These are phyloP conservation scores for Heliconius aoede DNA, from an alignment of 2,888 invertebrate species.

Conservation along the genomic window DNA sequence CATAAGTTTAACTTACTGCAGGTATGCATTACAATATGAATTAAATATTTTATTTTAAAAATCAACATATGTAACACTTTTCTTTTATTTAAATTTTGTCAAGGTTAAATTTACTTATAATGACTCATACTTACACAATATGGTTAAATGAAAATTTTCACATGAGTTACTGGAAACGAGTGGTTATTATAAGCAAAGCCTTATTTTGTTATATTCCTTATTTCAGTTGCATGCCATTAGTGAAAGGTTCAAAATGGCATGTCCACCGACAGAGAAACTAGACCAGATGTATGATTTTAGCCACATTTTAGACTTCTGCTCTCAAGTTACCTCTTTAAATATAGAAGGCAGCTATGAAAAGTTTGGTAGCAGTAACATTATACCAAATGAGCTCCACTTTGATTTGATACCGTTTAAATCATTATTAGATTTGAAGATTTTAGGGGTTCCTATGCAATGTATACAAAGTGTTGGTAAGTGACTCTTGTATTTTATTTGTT, in stretches of 20 bases:
- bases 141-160: not conserved
- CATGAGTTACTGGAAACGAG: not conserved
- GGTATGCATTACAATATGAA: conserved; percentile 73
- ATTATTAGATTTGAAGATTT: conserved; percentile 87
- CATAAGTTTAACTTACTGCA: conserved; percentile 91
- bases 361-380: conserved; percentile 92
- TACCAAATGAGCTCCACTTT: conserved; percentile 90
- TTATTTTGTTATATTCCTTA: not conserved
- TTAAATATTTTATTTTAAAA: not conserved
- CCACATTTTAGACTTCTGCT: conserved; percentile 94
- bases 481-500: not conserved
- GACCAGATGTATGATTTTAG: conserved; percentile 94
- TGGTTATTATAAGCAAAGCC: not conserved
- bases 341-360: conserved; percentile 87
- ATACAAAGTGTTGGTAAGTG: conserved; percentile 85
- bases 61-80: not conserved
- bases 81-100: not conserved
- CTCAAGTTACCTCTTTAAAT: conserved; percentile 87
- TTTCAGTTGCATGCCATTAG: conserved; percentile 95
- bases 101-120: conserved; percentile 2
- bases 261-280: conserved; percentile 90
- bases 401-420: conserved; percentile 93
- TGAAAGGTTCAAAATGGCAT: conserved; percentile 92
- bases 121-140: conserved; percentile 10
- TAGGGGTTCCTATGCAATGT: conserved; percentile 87